A percentile compares a stretch with the other conserved stretches of the same genome.
Evolutionary conservation across 2,113 vertebrate species (phyloP).

Genomic region (Zapornia atra): DNA sequence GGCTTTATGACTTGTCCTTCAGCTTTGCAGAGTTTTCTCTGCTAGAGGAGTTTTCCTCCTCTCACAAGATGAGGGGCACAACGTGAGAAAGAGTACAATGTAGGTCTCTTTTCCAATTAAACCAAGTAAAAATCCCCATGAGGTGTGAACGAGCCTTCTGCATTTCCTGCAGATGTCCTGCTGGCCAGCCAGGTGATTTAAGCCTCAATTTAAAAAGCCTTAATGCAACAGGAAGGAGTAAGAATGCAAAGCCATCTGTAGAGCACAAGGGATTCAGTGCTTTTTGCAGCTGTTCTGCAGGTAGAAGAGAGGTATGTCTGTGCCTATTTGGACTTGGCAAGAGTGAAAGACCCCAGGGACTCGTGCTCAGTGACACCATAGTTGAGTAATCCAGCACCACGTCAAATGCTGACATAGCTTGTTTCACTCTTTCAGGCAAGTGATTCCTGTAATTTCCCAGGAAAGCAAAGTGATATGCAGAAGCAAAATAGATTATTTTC

Average conservation of each 20-base stretch:
- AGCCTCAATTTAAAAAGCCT: not conserved
- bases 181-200: not conserved
- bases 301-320: not conserved
- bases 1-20: constrained; percentile 66
- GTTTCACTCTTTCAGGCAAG: not conserved
- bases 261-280: not conserved
- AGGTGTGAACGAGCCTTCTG: not conserved
- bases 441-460: not conserved
- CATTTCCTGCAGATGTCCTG: not conserved
- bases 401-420: not conserved
- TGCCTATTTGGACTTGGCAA: not conserved
- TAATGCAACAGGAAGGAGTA: not conserved
- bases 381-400: not conserved
- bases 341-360: not conserved
- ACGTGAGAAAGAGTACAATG: not conserved
- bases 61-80: not conserved
- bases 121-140: not conserved
- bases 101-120: not conserved
- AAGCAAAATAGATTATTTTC: not conserved
- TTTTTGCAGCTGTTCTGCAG: not conserved
- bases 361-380: not conserved
- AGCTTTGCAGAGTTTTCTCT: constrained; percentile 7
- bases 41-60: not conserved
- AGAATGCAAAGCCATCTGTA: not conserved
- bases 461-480: not conserved